Conservation (phyloP, 2,888 invertebrate species). For the Aleiodes alternator region DNA sequence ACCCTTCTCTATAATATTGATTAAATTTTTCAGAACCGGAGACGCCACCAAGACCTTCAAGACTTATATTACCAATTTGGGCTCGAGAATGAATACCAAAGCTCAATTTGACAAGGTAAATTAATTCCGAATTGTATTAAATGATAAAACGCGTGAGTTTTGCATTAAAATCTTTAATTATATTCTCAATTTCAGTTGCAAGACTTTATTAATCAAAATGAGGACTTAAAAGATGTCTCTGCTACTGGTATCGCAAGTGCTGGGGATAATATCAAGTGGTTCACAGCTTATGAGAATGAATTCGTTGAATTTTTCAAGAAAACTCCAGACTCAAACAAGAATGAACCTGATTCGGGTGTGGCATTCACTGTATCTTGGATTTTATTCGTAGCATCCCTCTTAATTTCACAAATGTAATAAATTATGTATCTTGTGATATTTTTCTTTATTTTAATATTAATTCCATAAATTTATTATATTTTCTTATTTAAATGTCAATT, state of each 20-base stretch:
- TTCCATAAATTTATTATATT: no score
- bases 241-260: conserved; percentile 21
- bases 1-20: not conserved
- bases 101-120: conserved; percentile 47
- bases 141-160: not conserved
- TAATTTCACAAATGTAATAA: conserved; percentile 14
- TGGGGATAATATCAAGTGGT: conserved; percentile 45
- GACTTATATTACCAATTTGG: conserved; percentile 44
- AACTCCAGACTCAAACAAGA: not conserved
- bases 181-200: conserved; percentile 34
- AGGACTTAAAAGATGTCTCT: not conserved
- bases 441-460: not conserved
- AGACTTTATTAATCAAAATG: not conserved
- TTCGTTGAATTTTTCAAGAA: conserved; percentile 29
- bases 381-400: conserved; percentile 2
- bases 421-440: not conserved
- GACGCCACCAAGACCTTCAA: not conserved
- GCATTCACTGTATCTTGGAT: conserved; percentile 12
- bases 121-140: not conserved
- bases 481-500: no score
- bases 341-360: not conserved
- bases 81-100: conserved; percentile 44
- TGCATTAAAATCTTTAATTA: not conserved
- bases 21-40: conserved; percentile 34
- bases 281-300: conserved; percentile 19